These are phyloP conservation scores for Heliconius sara DNA, from an alignment of 2,888 invertebrate genomes.

Conservation along the genomic window DNA sequence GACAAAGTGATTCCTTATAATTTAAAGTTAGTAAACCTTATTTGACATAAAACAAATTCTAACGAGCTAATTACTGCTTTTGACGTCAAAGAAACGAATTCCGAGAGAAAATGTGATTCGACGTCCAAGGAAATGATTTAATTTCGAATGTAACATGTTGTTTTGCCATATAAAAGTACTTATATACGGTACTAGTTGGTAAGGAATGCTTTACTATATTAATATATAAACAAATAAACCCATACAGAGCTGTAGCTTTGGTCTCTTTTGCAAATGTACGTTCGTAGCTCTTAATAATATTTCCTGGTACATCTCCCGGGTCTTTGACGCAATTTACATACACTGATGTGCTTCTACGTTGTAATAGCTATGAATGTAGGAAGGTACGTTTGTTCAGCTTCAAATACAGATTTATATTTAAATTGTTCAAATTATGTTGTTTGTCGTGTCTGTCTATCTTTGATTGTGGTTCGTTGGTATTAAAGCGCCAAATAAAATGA, in stretches of 20 bases:
- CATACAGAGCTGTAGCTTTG: slow-evolving; percentile 37
- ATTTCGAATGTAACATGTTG: slow-evolving; percentile 32
- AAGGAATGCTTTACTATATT: slow-evolving; percentile 43
- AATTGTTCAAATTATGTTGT: slow-evolving; percentile 35
- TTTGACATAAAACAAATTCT: slow-evolving; percentile 22
- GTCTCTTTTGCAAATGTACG: slow-evolving; percentile 55
- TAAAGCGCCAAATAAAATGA: slow-evolving; percentile 15
- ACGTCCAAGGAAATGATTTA: slow-evolving; percentile 33
- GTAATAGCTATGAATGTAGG: slow-evolving; percentile 44
- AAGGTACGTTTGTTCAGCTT: slow-evolving; percentile 34
- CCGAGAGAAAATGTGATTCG: slow-evolving; percentile 28
- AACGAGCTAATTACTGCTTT: slow-evolving; percentile 27
- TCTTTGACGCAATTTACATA: slow-evolving; percentile 66
- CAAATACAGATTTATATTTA: slow-evolving; percentile 39
- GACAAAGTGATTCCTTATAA: slow-evolving; percentile 15
- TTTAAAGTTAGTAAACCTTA: slow-evolving; percentile 17
- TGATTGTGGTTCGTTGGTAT: slow-evolving; percentile 7
- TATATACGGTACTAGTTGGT: slow-evolving; percentile 30
- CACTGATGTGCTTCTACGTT: slow-evolving; percentile 55
- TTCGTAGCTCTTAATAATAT: slow-evolving; percentile 53
- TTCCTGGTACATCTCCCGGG: slow-evolving; percentile 51
- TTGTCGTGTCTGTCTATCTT: slow-evolving; percentile 16
- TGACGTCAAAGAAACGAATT: slow-evolving; percentile 20
- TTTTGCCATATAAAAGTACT: slow-evolving; percentile 28
- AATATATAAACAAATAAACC: slow-evolving; percentile 43